Conservation (phyloP, 2,113 vertebrate species). For the Columbina picui region DNA sequence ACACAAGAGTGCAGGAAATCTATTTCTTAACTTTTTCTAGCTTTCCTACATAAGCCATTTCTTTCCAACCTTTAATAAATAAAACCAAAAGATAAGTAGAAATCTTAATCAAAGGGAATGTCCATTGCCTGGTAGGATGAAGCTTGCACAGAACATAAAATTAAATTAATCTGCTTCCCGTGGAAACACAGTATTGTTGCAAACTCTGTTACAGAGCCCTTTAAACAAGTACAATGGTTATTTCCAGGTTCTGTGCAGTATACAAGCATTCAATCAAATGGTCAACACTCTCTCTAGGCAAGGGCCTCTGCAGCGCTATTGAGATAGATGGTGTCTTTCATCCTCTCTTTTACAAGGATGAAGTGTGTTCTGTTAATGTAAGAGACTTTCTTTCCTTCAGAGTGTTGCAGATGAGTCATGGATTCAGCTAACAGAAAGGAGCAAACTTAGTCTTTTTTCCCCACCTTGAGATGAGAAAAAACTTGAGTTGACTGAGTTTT, state of each 20-base stretch:
- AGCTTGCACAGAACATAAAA: neutral
- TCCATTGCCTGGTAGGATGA: neutral
- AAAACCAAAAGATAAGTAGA: neutral
- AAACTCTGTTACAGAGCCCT: neutral
- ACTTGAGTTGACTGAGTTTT: neutral
- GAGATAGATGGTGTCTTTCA: neutral
- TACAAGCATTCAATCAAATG: neutral
- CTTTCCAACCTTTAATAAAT: neutral
- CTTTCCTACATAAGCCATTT: neutral
- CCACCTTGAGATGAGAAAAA: neutral
- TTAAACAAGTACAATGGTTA: neutral
- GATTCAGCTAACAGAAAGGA: conserved; percentile 12
- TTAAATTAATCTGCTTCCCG: neutral
- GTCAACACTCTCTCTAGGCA: neutral
- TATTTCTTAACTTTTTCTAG: neutral
- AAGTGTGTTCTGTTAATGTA: neutral
- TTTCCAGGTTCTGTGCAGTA: neutral
- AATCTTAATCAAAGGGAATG: neutral
- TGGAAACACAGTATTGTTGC: neutral
- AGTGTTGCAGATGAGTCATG: neutral
- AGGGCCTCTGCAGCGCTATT: neutral
- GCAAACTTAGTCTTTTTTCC: conserved; percentile 24
- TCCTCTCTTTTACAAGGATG: neutral
- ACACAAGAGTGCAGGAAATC: neutral
- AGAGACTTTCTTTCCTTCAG: neutral